Evolutionary conservation across 2,113 vertebrate genomes (phyloP).

Genomic region (Neomonachus schauinslandi): DNA sequence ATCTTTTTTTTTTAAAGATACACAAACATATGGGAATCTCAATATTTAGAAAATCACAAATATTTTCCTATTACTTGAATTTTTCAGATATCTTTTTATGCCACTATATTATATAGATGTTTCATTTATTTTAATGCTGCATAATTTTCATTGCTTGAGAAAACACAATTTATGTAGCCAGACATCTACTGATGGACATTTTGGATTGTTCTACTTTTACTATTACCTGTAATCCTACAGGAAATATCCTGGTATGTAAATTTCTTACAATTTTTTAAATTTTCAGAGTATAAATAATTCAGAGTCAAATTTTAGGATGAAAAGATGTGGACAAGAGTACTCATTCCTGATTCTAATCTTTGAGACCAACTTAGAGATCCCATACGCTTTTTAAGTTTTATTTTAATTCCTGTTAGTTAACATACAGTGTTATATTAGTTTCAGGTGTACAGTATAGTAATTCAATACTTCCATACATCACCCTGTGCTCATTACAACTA

Average conservation of each 20-base stretch:
- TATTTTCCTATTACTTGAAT: background rate
- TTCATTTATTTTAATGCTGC: background rate
- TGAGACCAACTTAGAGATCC: background rate
- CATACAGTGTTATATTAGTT: background rate
- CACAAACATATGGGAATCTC: background rate
- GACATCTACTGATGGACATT: background rate
- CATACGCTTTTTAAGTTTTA: background rate
- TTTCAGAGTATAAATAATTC: background rate
- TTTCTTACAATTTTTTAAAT: background rate
- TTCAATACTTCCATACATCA: background rate
- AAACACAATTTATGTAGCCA: background rate
- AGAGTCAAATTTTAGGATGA: background rate
- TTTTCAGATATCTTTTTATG: background rate
- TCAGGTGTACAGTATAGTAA: background rate
- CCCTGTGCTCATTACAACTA: background rate
- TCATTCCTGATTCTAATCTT: background rate
- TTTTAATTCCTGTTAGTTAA: background rate
- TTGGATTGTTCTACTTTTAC: background rate
- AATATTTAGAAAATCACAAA: background rate
- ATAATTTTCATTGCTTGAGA: slow-evolving; percentile 9
- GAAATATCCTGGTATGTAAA: background rate
- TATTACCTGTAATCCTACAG: background rate
- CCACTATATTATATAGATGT: background rate
- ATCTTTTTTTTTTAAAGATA: background rate
- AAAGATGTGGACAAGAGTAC: background rate